phyloP scores from a whole-genome alignment of 2,797 vertebrate genomes.

The Onychomys torridus region DNA sequence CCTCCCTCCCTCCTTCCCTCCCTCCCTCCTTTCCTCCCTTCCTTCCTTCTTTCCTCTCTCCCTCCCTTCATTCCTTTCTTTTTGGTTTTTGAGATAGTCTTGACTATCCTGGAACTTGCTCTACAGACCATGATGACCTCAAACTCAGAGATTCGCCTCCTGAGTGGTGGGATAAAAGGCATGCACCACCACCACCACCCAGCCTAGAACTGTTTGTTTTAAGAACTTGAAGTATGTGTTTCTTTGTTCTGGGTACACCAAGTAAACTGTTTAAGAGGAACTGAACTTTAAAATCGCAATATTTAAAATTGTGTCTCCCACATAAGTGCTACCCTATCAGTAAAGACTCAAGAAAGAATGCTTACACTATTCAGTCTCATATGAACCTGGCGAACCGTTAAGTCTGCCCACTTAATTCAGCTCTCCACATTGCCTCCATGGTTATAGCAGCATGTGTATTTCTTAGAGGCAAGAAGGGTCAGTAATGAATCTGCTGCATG shows the following conservation, averaged over 20 bases:
- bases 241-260: slow-evolving; percentile 14
- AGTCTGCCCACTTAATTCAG: not conserved
- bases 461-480: not conserved
- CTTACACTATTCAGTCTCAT: not conserved
- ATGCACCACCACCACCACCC: rapidly evolving
- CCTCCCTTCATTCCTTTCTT: not conserved
- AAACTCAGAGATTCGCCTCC: not conserved
- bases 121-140: not conserved
- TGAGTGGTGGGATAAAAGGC: too few relatives aligned
- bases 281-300: not conserved
- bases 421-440: not conserved
- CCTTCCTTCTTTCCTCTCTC: rapidly evolving
- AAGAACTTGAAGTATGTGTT: slow-evolving; percentile 72
- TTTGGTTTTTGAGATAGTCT: not conserved
- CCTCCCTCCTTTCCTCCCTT: not conserved
- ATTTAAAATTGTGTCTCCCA: not conserved
- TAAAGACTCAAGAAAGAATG: not conserved
- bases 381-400: not conserved
- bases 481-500: not conserved
- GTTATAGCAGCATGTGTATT: rapidly evolving
- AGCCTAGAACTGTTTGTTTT: slow-evolving; percentile 13
- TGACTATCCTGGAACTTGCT: not conserved
- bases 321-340: not conserved
- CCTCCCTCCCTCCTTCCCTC: not conserved
- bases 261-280: slow-evolving; percentile 29